Base-by-base conservation (phyloP, 2,113 vertebrate species). In the Seriola quinqueradiata region DNA sequence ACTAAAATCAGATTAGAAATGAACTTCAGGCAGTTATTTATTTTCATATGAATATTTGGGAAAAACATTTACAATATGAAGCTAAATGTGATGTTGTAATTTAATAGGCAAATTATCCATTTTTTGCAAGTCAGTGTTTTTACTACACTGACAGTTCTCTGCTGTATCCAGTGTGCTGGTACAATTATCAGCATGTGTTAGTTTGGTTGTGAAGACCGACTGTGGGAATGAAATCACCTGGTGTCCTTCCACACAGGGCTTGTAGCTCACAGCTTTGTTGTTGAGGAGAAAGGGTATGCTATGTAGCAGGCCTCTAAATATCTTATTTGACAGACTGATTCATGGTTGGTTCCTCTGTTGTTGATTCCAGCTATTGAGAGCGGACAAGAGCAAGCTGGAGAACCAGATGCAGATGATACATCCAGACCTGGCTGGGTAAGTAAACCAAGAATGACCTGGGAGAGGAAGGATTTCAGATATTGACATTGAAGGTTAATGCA, bases 371-470 rank as follows among this genome's bases (percentile, higher is more conserved):
- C 73, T 95, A 72, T 86, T 96, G 79, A 94, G 96, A 65, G 92
- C 90, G 9, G 96, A 98, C 72, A 99, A 98, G 88, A 95, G 42
- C 13, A 95, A 96, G 60, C 86, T 99, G 77, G 93, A 96, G 90
- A 94, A 77, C 69, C 95, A 95, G 71, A 81, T 98, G 80, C 95
- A 96, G 84, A 93, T 95, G 83, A 90, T 97, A 81, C 95, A 97
- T 46, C 97, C 97, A 12, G 96, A 97, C 34, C 82, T 98, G 46
- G 86, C 95, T 1, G 86, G 86, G 97, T 98, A 83, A 95, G 97
- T 95, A 4, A 60, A 17, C 21, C 11, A 82, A 12, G 23, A 50
- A 68, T 17, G 5, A 4, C 17, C 4, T 19, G 5, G 11, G 17
- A 14, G 23, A 25, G 16, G 34, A 50, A 23, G 17, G 6, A 4